Base-by-base conservation (phyloP, 2,888 invertebrate genomes). In the Drosophila tripunctata region DNA sequence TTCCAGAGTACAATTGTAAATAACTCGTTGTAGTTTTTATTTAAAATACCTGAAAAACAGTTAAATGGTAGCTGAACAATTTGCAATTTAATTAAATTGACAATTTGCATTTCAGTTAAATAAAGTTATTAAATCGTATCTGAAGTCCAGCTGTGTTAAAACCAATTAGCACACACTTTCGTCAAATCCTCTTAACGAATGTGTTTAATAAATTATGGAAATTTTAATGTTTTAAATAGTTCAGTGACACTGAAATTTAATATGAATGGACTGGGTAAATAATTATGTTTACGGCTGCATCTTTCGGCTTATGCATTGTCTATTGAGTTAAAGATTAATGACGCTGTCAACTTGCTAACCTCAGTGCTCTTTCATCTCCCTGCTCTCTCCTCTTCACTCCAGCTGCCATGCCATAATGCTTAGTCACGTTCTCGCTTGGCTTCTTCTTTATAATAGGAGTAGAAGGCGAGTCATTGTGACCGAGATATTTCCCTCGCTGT, bases 371-470 rank as follows among this genome's bases (percentile, higher is more conserved):
- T 10, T 10, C 27, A 8, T 27, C 27, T 27, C 8, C 14, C 19
- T 4, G 1, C 40, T 30, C 30, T 8, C 15, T 12, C 33, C 8
- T 3, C 3, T 8, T 22, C 21, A 6, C 12, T 14, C 22, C n/a
- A n/a, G n/a, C n/a, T 1, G 4, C 8, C 12, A 5, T 19, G 40
- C 31, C 19, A 47, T 36, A 43, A 19, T 38, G 67, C 63, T 65
- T 48, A 60, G 80, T 68, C 81, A 83, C 71, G 80, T 83, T 52
- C 43, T 44, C 38, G 74, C 52, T 52, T 50, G 63, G 50, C 48
- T 67, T 66, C 56, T 50, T 47, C 61, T 56, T 74, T 56, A 75
- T 56, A 68, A 58, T 63, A 30, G 41, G 24, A 51, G 38, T 40
- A 43, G 14, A 40, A n/a, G 36, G 44, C 50, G 33, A 40, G 44